Percentiles rank a stretch among this genome's conserved stretches.
phyloP scores from a whole-genome alignment of 2,888 invertebrate genomes.

The Eucriotettix oculatus region DNA sequence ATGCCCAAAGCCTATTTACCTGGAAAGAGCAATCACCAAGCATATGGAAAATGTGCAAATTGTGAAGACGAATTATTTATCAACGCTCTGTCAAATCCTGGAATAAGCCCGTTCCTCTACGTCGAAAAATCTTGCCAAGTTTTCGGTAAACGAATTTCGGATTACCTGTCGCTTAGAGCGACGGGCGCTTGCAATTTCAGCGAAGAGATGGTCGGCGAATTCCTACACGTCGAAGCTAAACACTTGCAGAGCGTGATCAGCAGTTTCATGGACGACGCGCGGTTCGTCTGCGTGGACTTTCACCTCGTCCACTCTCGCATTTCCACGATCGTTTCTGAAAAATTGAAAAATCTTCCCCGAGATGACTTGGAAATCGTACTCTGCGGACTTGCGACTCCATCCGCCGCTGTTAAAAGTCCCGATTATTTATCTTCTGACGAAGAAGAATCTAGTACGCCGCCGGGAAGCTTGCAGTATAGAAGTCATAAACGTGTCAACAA shows the following conservation, averaged over 20 bases:
- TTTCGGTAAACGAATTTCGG: slow-evolving; percentile 51
- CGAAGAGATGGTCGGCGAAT: slow-evolving; percentile 33
- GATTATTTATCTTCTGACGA: slow-evolving; percentile 41
- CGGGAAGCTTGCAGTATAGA: background rate
- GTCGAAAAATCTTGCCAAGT: slow-evolving; percentile 37
- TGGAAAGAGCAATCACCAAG: background rate
- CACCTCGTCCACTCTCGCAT: slow-evolving; percentile 46
- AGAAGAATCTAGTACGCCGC: slow-evolving; percentile 27
- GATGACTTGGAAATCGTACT: slow-evolving; percentile 7
- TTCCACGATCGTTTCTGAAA: slow-evolving; percentile 42
- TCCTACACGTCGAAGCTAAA: slow-evolving; percentile 47
- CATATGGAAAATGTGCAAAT: background rate
- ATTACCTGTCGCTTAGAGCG: slow-evolving; percentile 39
- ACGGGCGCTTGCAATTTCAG: slow-evolving; percentile 11
- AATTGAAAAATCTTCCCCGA: slow-evolving; percentile 28
- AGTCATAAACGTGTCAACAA: background rate
- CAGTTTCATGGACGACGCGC: slow-evolving; percentile 49
- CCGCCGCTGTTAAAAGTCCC: slow-evolving; percentile 17
- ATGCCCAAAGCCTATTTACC: background rate
- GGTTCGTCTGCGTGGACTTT: slow-evolving; percentile 38
- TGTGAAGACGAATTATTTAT: slow-evolving; percentile 3
- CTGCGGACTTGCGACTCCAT: background rate
- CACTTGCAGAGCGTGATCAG: slow-evolving; percentile 48
- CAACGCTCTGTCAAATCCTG: slow-evolving; percentile 4
- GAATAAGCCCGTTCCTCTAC: slow-evolving; percentile 30